A percentile compares a stretch with the other conserved stretches of the same genome.
Conservation (phyloP, 1,140 invertebrate species). For the Grapholita molesta region DNA sequence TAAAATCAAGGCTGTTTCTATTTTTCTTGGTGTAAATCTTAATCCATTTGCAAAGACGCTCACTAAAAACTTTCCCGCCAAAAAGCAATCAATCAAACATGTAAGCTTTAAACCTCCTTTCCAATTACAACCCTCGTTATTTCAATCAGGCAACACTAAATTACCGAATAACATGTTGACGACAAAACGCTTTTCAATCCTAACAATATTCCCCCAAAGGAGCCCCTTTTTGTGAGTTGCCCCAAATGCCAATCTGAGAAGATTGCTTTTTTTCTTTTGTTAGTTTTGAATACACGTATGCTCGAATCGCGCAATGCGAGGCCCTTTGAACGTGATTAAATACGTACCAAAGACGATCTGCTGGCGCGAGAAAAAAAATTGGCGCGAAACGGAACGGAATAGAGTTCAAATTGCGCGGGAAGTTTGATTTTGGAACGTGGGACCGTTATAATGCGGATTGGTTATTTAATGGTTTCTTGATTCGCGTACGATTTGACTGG, state of each 20-base stretch:
- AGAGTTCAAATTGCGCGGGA: slow-evolving; percentile 28
- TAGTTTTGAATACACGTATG: slow-evolving; percentile 73
- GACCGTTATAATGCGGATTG: slow-evolving; percentile 58
- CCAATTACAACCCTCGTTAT: slow-evolving; percentile 66
- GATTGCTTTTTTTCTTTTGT: slow-evolving; percentile 78
- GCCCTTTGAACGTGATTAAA: slow-evolving; percentile 74
- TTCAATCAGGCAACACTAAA: slow-evolving; percentile 66
- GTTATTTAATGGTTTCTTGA: slow-evolving; percentile 76
- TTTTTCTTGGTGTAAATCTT: neutral
- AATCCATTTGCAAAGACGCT: neutral
- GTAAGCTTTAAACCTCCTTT: slow-evolving; percentile 58
- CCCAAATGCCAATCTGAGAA: slow-evolving; percentile 71
- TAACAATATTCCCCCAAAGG: slow-evolving; percentile 68
- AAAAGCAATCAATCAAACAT: slow-evolving; percentile 71
- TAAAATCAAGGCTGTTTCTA: too few relatives aligned
- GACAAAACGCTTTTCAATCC: slow-evolving; percentile 75
- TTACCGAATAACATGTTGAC: slow-evolving; percentile 71
- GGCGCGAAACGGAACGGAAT: slow-evolving; percentile 29
- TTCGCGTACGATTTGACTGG: slow-evolving; percentile 62
- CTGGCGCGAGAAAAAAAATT: slow-evolving; percentile 22
- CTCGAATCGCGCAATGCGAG: slow-evolving; percentile 46
- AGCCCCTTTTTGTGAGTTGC: slow-evolving; percentile 55
- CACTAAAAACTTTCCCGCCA: slow-evolving; percentile 24
- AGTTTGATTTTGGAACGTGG: neutral
- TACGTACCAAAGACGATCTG: slow-evolving; percentile 47